Evolutionary conservation across 2,888 invertebrate species (phyloP), one percentile per base, ranked within the genome.

Genomic region (Neria commutata): DNA sequence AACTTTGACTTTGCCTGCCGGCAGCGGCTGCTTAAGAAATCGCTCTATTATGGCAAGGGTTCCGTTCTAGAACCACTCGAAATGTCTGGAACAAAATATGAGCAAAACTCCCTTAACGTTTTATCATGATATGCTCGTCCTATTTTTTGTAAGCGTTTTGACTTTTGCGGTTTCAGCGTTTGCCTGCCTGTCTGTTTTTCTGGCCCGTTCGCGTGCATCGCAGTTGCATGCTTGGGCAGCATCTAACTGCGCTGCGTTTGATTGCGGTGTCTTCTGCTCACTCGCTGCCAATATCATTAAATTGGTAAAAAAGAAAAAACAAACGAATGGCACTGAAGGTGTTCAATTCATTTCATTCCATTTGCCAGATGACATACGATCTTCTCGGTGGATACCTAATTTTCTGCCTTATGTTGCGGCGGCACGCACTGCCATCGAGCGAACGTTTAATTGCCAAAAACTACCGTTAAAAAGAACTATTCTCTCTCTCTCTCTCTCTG

Each of bases 381-480:
- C 57, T 60, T 61, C 60, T 57, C 54, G 54, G 58, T 64, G 55
- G 45, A 54, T 61, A 45, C 56, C 40, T 60, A 49, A 61, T 54
- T 55, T n/a, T n/a, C n/a, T 74, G 68, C 79, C 79, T 77, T 77
- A 79, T 77, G 79, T 75, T 68, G 75, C 62, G 61, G 68, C 65
- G 73, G 70, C 78, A 79, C 77, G 77, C 79, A 77, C 73, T 42
- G 54, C 24, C 21, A 74, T 46, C 75, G 63, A 68, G 69, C 66
- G 76, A 75, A 70, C 69, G 72, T 73, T 78, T 76, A 79, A 78
- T 78, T 79, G 77, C 68, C 66, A 51, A 60, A 60, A 51, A 60
- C 61, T 42, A 56, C 33, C 60, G 54, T 52, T 49, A 59, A 56
- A 68, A 54, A 26, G 24, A 24, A 42, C n/a, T 24, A 34, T 40